Conservation (phyloP, 2,888 invertebrate genomes). For the Zygaena filipendulae region DNA sequence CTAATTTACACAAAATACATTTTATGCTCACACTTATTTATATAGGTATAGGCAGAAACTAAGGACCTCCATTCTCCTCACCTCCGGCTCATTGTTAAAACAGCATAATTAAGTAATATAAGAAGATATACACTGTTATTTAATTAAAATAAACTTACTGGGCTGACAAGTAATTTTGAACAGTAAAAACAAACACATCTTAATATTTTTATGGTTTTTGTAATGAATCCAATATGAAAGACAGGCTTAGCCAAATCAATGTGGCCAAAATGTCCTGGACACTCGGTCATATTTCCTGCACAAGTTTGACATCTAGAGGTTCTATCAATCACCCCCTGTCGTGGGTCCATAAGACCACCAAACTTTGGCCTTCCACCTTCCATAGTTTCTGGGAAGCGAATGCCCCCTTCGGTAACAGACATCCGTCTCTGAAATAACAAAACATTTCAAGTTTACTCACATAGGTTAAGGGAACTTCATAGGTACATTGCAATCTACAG, state of each 20-base stretch:
- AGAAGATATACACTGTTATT: too few relatives aligned
- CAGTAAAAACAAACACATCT: slow-evolving; percentile 99
- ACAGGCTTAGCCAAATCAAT: slow-evolving; percentile 98
- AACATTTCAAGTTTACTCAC: slow-evolving; percentile 1
- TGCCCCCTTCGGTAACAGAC: slow-evolving; percentile 98
- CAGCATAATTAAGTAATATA: too few relatives aligned
- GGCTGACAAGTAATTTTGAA: slow-evolving; percentile 95
- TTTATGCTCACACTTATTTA: too few relatives aligned
- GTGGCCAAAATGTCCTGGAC: slow-evolving; percentile 99
- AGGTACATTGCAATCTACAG: too few relatives aligned
- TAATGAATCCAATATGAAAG: slow-evolving; percentile 97
- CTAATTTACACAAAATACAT: too few relatives aligned
- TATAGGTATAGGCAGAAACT: too few relatives aligned
- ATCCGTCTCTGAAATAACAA: slow-evolving; percentile 82
- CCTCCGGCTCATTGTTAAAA: too few relatives aligned
- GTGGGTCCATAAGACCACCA: slow-evolving; percentile 98
- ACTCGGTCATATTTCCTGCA: slow-evolving; percentile 98
- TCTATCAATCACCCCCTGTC: slow-evolving; percentile 97
- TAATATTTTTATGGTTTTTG: slow-evolving; percentile 96
- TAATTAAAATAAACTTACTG: too few relatives aligned
- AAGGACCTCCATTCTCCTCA: too few relatives aligned
- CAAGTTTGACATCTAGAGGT: slow-evolving; percentile 95
- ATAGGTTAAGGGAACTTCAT: slow-evolving; percentile 8
- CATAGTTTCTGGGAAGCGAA: slow-evolving; percentile 97
- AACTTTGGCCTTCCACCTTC: slow-evolving; percentile 98